Evolutionary conservation across 2,888 invertebrate species (phyloP).

Genomic region (Hydroisotoma schaefferi): DNA sequence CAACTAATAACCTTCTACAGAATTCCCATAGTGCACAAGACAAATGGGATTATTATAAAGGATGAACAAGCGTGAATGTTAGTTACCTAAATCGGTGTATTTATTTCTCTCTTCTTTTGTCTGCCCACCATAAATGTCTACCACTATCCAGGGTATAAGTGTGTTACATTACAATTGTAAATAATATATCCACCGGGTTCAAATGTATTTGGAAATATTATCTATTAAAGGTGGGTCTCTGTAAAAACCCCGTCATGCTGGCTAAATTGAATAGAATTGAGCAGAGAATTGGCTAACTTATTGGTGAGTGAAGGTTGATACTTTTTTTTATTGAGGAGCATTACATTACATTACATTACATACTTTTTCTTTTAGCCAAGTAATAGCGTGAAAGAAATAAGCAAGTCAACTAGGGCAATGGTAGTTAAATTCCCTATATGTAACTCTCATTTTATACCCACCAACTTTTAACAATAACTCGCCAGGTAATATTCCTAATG

Average conservation of each 20-base stretch:
- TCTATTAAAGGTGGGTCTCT: not conserved
- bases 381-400: not conserved
- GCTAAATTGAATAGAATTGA: conserved; percentile 31
- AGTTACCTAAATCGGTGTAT: too few relatives aligned
- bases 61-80: not conserved
- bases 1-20: conserved; percentile 15
- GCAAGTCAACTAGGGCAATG: not conserved
- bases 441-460: too few relatives aligned
- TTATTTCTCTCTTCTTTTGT: too few relatives aligned
- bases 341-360: too few relatives aligned
- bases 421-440: not conserved
- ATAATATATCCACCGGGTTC: too few relatives aligned
- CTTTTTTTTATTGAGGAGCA: too few relatives aligned
- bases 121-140: too few relatives aligned
- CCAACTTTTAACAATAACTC: too few relatives aligned
- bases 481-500: conserved; percentile 3
- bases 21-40: conserved; percentile 7
- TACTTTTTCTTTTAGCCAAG: not conserved
- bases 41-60: not conserved
- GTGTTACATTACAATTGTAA: not conserved
- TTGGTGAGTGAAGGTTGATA: too few relatives aligned
- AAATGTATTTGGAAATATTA: not conserved
- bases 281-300: too few relatives aligned
- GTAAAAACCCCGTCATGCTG: conserved; percentile 20
- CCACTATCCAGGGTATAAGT: not conserved